Percentiles rank a stretch among this genome's conserved stretches.
Evolutionary conservation across 1,140 invertebrate species (phyloP).

Genomic region (Anastrepha obliqua): DNA sequence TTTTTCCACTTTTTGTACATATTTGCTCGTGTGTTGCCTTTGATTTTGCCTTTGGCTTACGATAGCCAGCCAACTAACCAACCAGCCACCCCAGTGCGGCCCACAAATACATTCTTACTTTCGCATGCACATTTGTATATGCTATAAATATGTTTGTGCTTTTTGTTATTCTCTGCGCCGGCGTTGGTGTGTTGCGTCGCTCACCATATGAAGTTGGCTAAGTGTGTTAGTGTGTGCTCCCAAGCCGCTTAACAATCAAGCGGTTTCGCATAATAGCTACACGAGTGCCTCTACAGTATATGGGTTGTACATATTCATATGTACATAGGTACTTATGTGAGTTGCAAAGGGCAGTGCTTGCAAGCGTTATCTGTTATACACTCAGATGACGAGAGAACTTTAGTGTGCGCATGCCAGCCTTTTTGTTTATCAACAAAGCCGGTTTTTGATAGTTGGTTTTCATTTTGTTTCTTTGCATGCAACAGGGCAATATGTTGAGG

Average conservation of each 20-base stretch:
- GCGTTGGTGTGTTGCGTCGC: slow-evolving; percentile 8
- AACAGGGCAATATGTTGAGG: not conserved
- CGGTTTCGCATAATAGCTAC: not conserved
- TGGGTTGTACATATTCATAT: not conserved
- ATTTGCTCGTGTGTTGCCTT: not conserved
- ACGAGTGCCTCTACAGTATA: not conserved
- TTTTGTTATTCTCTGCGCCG: slow-evolving; percentile 35
- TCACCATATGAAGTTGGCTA: not conserved
- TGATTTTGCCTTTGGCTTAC: slow-evolving; percentile 33
- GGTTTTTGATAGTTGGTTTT: not conserved
- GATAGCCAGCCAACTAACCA: no score
- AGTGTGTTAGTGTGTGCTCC: not conserved
- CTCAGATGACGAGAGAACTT: not conserved
- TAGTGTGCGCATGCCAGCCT: not conserved
- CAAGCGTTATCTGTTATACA: not conserved
- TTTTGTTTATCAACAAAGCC: not conserved
- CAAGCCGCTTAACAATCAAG: not conserved
- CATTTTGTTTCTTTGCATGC: not conserved
- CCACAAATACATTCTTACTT: not conserved
- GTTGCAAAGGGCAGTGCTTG: no score
- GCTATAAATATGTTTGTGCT: not conserved
- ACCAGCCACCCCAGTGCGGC: not conserved
- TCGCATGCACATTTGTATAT: not conserved
- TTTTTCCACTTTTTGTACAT: not conserved
- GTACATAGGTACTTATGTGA: not conserved